These are phyloP conservation scores for Trypoxylus dichotomus DNA, from an alignment of 1,140 invertebrate species.

Conservation along the genomic window DNA sequence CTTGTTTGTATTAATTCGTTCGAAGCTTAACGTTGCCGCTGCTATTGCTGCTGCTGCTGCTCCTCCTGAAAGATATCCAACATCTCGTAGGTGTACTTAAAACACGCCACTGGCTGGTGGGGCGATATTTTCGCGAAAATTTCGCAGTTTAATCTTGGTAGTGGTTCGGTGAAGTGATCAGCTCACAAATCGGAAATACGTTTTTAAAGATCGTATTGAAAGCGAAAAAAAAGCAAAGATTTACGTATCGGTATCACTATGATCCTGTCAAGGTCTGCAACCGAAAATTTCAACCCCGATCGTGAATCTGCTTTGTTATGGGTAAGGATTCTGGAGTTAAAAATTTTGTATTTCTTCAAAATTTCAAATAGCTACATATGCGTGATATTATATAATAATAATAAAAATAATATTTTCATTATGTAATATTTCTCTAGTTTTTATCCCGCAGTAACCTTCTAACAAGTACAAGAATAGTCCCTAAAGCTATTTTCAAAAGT, in stretches of 20 bases:
- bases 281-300: neutral
- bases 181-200: neutral
- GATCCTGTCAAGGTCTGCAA: neutral
- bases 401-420: neutral
- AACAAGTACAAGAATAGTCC: neutral
- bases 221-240: neutral
- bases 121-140: slow-evolving; percentile 20
- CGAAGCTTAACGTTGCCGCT: neutral
- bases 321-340: neutral
- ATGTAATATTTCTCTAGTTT: neutral
- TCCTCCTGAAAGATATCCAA: neutral
- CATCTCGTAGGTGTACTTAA: slow-evolving; percentile 8
- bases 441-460: neutral
- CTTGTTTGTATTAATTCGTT: slow-evolving; percentile 10
- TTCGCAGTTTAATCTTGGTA: slow-evolving; percentile 1
- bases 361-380: too few species aligned
- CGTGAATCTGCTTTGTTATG: neutral
- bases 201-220: neutral
- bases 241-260: neutral
- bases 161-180: slow-evolving; percentile 14
- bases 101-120: slow-evolving; percentile 7
- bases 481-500: neutral
- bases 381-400: neutral
- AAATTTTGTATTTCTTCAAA: too few species aligned
- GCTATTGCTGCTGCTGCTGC: neutral